Evolutionary conservation across 2,113 vertebrate species (phyloP).

Genomic region (Conger conger): DNA sequence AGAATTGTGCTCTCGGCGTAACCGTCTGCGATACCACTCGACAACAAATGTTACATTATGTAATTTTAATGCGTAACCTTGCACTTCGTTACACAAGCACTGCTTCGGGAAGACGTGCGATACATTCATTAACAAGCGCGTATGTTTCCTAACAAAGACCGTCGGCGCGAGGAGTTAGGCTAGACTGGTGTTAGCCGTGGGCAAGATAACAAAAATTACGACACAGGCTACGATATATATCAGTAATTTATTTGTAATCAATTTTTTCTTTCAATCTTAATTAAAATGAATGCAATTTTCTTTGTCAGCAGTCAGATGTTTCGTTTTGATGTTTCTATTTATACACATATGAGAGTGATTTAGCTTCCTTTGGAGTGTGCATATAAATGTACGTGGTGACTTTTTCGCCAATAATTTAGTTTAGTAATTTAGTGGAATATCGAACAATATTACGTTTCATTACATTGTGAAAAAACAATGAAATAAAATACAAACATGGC

Average conservation of each 20-base stretch:
- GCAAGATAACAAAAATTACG: no score
- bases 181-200: no score
- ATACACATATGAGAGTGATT: not conserved
- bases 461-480: not conserved
- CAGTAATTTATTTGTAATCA: no score
- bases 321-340: not conserved
- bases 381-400: no score
- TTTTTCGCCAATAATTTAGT: no score
- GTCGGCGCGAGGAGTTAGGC: no score
- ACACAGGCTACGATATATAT: no score
- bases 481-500: not conserved
- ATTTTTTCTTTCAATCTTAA: no score
- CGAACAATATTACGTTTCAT: not conserved
- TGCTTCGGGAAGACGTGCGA: not conserved
- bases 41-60: not conserved
- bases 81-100: not conserved
- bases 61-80: not conserved
- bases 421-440: no score
- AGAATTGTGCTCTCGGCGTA: not conserved
- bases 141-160: not conserved
- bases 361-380: not conserved
- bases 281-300: no score
- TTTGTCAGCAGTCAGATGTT: no score
- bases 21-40: not conserved
- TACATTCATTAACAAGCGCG: not conserved